Conservation (phyloP, 2,888 invertebrate species). For the Pseudolycoriella hygida region DNA sequence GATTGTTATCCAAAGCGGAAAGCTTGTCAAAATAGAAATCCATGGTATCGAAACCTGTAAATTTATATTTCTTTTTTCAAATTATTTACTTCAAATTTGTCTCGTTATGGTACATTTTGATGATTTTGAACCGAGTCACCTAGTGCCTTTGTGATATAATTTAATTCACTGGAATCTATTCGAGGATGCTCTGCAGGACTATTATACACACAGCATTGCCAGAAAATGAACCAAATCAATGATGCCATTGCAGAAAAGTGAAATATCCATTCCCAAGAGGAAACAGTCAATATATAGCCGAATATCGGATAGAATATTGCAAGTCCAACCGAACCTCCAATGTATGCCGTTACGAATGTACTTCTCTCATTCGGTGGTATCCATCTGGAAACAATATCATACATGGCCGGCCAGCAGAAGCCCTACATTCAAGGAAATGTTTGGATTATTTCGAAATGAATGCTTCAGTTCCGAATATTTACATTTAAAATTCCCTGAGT, state of each 20-base stretch:
- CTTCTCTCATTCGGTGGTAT: conserved; percentile 50
- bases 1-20: conserved; percentile 36
- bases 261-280: conserved; percentile 47
- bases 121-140: conserved; percentile 18
- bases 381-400: conserved; percentile 52
- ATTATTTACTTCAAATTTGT: conserved; percentile 1
- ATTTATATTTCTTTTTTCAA: background rate
- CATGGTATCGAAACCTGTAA: conserved; percentile 35
- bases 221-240: conserved; percentile 38
- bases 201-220: conserved; percentile 38
- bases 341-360: conserved; percentile 6
- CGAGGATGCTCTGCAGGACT: conserved; percentile 39
- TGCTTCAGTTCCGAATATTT: background rate
- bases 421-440: background rate
- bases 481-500: conserved; percentile 38
- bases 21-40: conserved; percentile 33
- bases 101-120: background rate
- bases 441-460: conserved; percentile 29
- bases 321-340: conserved; percentile 31
- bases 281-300: conserved; percentile 35
- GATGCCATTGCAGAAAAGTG: conserved; percentile 36
- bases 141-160: conserved; percentile 32
- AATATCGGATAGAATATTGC: conserved; percentile 42
- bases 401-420: conserved; percentile 49
- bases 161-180: conserved; percentile 33